phyloP scores from a whole-genome alignment of 2,888 invertebrate species.

The Melolontha melolontha region DNA sequence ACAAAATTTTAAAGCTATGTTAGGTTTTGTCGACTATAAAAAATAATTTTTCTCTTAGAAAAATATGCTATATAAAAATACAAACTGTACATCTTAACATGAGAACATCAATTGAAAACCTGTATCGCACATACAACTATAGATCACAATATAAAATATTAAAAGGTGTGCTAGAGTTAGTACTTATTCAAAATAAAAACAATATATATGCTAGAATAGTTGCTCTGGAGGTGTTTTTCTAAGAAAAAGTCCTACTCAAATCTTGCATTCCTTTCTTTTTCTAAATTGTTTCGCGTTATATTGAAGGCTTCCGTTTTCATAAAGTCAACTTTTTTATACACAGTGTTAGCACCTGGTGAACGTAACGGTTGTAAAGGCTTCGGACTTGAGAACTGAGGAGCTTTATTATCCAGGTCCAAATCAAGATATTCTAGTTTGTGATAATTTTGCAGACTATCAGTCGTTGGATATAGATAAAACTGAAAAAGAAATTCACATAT shows the following conservation, averaged over 20 bases:
- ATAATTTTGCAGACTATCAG: conserved; percentile 42
- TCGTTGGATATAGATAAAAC: conserved; percentile 42
- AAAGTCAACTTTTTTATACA: conserved; percentile 94
- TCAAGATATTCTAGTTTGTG: conserved; percentile 84
- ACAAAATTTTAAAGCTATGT: conserved; percentile 41
- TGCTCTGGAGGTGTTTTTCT: conserved; percentile 3
- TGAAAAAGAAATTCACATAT: conserved; percentile 3
- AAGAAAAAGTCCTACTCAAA: conserved; percentile 15
- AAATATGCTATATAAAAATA: conserved; percentile 38
- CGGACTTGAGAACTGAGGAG: conserved; percentile 40
- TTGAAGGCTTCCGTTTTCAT: conserved; percentile 94
- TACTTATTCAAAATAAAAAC: too few relatives aligned
- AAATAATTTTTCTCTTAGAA: conserved; percentile 35
- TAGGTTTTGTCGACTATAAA: conserved; percentile 32
- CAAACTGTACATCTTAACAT: conserved; percentile 31
- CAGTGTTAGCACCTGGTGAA: conserved; percentile 65
- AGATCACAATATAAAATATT: conserved; percentile 17
- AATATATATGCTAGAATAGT: too few relatives aligned
- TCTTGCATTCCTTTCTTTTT: conserved; percentile 70
- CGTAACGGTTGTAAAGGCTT: conserved; percentile 48
- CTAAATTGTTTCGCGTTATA: conserved; percentile 84
- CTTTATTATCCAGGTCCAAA: conserved; percentile 75
- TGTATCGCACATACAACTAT: conserved; percentile 15
- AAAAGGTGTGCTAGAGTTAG: neutral
- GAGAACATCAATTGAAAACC: conserved; percentile 4